Conservation (phyloP, 2,888 invertebrate genomes). For the Pterostichus madidus region DNA sequence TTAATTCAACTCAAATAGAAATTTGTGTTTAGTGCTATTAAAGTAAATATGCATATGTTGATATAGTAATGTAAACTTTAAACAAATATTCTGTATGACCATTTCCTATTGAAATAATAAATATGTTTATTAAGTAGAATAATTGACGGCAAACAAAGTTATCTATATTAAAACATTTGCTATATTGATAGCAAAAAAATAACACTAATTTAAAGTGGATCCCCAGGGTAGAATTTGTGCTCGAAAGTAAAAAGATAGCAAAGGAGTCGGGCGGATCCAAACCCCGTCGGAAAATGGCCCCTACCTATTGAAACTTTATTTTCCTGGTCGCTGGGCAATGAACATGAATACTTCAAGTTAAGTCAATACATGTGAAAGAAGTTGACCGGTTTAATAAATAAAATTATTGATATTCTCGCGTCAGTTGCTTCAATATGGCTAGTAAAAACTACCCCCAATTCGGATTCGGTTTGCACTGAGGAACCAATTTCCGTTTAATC, state of each 20-base stretch:
- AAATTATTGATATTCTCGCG: conserved; percentile 61
- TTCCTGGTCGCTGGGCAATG: conserved; percentile 62
- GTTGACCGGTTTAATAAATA: conserved; percentile 12
- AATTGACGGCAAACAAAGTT: no score
- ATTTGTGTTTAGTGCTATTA: no score
- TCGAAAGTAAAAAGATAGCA: background rate
- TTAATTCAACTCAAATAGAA: no score
- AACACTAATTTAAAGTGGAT: conserved; percentile 23
- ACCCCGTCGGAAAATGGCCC: conserved; percentile 38
- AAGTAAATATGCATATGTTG: no score
- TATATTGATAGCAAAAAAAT: no score
- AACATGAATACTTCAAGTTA: conserved; percentile 51
- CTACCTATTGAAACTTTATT: conserved; percentile 63
- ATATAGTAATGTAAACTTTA: no score
- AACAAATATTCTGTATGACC: no score
- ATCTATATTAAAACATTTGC: no score
- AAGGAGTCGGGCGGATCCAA: background rate
- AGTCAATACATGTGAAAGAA: conserved; percentile 19
- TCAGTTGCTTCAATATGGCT: conserved; percentile 23
- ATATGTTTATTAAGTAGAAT: no score
- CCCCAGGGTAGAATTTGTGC: background rate
- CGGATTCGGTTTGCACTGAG: background rate
- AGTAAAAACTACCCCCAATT: conserved; percentile 37
- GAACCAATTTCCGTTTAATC: conserved; percentile 60
- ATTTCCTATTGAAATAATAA: no score